Evolutionary conservation across 2,797 vertebrate genomes (phyloP).

Genomic region (Characodon lateralis): DNA sequence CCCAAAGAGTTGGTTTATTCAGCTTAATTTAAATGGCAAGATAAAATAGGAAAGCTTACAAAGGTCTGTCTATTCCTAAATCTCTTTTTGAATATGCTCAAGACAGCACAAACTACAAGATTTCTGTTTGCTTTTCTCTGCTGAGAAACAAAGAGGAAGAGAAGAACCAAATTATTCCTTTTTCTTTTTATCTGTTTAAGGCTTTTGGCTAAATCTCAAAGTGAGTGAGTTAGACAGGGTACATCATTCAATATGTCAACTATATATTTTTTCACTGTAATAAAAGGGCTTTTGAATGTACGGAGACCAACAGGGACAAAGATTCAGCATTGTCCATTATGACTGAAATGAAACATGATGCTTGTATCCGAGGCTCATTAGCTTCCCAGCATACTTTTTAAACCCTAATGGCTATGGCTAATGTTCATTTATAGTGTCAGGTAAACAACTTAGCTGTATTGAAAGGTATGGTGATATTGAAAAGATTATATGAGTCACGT

Average conservation of each 20-base stretch:
- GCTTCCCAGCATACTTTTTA: conserved; percentile 8
- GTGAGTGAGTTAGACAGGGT: neutral
- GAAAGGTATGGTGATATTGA: neutral
- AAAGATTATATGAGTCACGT: neutral
- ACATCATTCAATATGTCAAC: neutral
- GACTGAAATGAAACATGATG: conserved; percentile 20
- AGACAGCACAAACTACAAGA: neutral
- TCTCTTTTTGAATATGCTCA: conserved; percentile 19
- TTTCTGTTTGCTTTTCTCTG: conserved; percentile 10
- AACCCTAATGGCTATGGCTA: conserved; percentile 10
- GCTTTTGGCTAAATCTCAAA: conserved; percentile 5
- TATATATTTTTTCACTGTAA: conserved; percentile 3
- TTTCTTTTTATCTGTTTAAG: neutral
- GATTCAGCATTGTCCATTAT: conserved; percentile 12
- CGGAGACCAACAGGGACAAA: conserved; percentile 1
- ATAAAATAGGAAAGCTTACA: conserved; percentile 26
- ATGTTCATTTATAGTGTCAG: neutral
- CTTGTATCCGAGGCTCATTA: conserved; percentile 35
- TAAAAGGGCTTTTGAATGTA: conserved; percentile 1
- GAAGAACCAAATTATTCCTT: conserved; percentile 1
- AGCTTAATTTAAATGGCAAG: conserved; percentile 31
- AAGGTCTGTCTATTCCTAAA: conserved; percentile 32
- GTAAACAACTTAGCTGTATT: neutral
- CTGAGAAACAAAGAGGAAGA: neutral
- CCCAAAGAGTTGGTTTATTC: conserved; percentile 27